Evolutionary conservation across 2,797 vertebrate species (phyloP).

Genomic region (Telmatherina bonti): DNA sequence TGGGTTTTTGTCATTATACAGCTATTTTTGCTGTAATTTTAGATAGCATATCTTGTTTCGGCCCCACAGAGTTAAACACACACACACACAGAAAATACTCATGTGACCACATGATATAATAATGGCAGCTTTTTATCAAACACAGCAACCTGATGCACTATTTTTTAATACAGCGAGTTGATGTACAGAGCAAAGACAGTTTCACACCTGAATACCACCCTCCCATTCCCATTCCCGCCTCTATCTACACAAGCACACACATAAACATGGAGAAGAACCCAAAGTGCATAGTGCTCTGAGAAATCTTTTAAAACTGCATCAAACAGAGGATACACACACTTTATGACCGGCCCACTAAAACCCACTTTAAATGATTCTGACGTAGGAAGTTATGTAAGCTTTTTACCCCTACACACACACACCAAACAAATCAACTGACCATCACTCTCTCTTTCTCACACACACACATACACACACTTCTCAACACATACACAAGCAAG

Average conservation of each 20-base stretch:
- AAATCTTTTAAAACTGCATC: too few relatives aligned
- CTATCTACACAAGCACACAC: background rate
- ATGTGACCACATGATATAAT: background rate
- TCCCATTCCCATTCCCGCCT: too few relatives aligned
- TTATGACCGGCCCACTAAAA: background rate
- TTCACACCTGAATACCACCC: background rate
- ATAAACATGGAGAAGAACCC: slow-evolving; percentile 3
- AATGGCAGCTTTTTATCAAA: background rate
- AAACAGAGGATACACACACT: slow-evolving; percentile 1
- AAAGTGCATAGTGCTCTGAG: too few relatives aligned
- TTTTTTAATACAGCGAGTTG: background rate
- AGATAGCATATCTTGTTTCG: slow-evolving; percentile 11
- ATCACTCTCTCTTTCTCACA: background rate
- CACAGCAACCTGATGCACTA: background rate
- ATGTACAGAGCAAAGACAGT: background rate
- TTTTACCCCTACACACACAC: slow-evolving; percentile 5
- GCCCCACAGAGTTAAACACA: slow-evolving; percentile 7
- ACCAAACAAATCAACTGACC: background rate
- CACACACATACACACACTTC: slow-evolving; percentile 4
- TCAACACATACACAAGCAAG: slow-evolving; percentile 1
- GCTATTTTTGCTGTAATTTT: slow-evolving; percentile 44
- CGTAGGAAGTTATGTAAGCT: slow-evolving; percentile 17
- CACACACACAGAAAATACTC: background rate
- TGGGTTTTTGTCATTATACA: slow-evolving; percentile 19
- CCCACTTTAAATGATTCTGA: background rate